A percentile compares a stretch with the other conserved stretches of the same genome.
Evolutionary conservation across 2,797 vertebrate genomes (phyloP).

Genomic region (Leptoclinus maculatus): DNA sequence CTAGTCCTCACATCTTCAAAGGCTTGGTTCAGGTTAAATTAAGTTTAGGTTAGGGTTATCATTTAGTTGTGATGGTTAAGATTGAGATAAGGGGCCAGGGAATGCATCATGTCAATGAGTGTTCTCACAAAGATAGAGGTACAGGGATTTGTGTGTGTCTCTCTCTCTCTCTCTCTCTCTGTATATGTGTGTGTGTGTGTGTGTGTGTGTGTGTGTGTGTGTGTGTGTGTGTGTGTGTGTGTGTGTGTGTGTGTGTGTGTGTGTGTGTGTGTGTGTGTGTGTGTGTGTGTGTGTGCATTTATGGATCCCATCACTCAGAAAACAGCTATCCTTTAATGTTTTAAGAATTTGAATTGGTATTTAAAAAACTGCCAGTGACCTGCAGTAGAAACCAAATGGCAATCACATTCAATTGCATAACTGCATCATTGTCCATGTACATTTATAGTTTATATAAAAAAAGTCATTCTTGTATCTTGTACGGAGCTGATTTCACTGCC

Average conservation of each 20-base stretch:
- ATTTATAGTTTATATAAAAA: neutral
- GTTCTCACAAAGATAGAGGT: neutral
- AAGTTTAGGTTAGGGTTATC: neutral
- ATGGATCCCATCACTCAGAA: conserved; percentile 16
- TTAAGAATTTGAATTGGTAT: neutral
- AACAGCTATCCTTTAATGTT: conserved; percentile 6
- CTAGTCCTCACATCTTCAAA: accelerated
- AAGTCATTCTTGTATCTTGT: neutral
- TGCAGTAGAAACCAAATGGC: conserved; percentile 1
- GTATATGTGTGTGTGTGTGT: too few species aligned
- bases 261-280: conserved; percentile 10
- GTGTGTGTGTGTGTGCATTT: conserved; percentile 14
- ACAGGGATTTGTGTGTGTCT: neutral
- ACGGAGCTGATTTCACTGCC: neutral
- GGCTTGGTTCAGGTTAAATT: neutral
- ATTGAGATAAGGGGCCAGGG: neutral
- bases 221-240: neutral
- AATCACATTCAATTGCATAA: neutral
- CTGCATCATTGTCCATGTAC: neutral
- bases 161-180: too few species aligned
- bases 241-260: neutral
- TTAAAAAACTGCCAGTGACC: neutral
- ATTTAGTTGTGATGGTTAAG: neutral
- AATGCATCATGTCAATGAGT: neutral
- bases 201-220: conserved; percentile 10